phyloP scores from a whole-genome alignment of 2,113 vertebrate genomes.

The Gavia stellata region DNA sequence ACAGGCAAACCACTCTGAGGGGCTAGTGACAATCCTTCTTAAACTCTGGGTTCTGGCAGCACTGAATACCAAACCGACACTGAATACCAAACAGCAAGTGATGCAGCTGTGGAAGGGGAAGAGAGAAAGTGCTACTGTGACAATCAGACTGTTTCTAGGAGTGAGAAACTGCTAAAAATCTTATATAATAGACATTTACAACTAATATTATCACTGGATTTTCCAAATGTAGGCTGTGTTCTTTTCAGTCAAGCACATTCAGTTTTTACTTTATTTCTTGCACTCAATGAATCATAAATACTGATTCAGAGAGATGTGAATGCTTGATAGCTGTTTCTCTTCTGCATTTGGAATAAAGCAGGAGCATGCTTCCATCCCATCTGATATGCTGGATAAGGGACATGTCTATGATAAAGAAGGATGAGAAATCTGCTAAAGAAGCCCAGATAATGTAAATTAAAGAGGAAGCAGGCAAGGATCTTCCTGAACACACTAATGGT shows the following conservation, averaged over 20 bases:
- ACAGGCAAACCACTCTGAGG: not conserved
- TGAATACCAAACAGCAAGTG: not conserved
- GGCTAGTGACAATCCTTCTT: not conserved
- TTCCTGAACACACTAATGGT: not conserved
- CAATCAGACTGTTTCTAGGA: not conserved
- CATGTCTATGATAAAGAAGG: not conserved
- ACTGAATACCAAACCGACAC: not conserved
- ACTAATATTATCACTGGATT: constrained; percentile 6
- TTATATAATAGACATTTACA: constrained; percentile 26
- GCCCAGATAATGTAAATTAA: not conserved
- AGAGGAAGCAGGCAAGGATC: not conserved
- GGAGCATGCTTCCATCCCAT: not conserved
- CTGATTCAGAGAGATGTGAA: not conserved
- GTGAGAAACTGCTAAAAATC: not conserved
- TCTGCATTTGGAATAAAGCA: not conserved
- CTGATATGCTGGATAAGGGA: not conserved
- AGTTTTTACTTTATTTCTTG: constrained; percentile 5
- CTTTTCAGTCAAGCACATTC: constrained; percentile 5
- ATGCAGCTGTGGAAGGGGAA: not conserved
- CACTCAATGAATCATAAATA: constrained; percentile 5
- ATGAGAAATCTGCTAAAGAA: not conserved
- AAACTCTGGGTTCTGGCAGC: not conserved
- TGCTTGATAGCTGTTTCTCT: not conserved
- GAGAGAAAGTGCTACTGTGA: not conserved
- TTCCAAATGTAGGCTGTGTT: constrained; percentile 1